Evolutionary conservation across 92 coral and sea anemone species (phyloP).

Genomic region (Anthopleura xanthogrammica): DNA sequence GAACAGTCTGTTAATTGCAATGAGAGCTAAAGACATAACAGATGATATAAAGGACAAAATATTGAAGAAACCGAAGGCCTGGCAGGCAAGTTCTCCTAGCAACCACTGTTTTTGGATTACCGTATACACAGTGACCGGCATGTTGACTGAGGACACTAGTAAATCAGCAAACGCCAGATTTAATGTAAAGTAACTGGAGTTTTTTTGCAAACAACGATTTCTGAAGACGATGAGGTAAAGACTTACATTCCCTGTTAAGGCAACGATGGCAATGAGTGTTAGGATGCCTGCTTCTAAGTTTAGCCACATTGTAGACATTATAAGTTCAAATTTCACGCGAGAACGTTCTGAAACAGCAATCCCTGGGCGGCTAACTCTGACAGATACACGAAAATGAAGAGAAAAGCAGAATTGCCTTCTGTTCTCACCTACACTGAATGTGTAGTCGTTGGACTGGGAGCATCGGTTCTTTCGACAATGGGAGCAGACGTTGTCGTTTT

Average conservation of each 20-base stretch:
- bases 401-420: too few species aligned
- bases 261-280: slow-evolving; percentile 37
- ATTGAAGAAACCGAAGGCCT: slow-evolving; percentile 62
- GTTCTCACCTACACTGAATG: too few species aligned
- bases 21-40: slow-evolving; percentile 75
- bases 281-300: not conserved
- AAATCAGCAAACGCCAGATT: slow-evolving; percentile 91
- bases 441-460: too few species aligned
- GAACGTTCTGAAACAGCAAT: too few species aligned
- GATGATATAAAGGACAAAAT: slow-evolving; percentile 86
- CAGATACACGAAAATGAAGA: too few species aligned
- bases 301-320: not conserved
- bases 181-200: slow-evolving; percentile 64
- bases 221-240: slow-evolving; percentile 58
- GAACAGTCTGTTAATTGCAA: slow-evolving; percentile 80
- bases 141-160: slow-evolving; percentile 75
- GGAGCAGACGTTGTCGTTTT: too few species aligned
- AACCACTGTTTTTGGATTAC: slow-evolving; percentile 55
- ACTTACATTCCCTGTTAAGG: slow-evolving; percentile 59
- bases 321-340: too few species aligned
- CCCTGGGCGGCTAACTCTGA: too few species aligned
- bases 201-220: slow-evolving; percentile 49
- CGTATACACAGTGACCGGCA: slow-evolving; percentile 77
- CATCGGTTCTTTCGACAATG: too few species aligned
- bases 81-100: slow-evolving; percentile 67